Percentiles rank a stretch among this genome's conserved stretches.
phyloP scores from a whole-genome alignment of 2,113 vertebrate genomes.

The Pipa parva region DNA sequence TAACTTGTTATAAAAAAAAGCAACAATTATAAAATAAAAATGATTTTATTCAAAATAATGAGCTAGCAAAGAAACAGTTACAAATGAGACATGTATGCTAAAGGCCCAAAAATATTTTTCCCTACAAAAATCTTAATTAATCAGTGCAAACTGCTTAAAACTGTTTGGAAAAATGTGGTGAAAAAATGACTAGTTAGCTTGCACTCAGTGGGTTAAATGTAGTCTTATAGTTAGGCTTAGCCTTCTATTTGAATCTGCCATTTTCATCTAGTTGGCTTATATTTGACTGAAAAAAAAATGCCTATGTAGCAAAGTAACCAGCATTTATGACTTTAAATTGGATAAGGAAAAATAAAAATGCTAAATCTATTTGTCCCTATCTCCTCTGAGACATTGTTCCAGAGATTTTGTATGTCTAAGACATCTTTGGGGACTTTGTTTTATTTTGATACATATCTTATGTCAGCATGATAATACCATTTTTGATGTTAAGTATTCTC shows the following conservation, averaged over 20 bases:
- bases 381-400: conserved; percentile 33
- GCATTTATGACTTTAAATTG: conserved; percentile 36
- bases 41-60: too few species aligned
- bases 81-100: too few species aligned
- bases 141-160: too few species aligned
- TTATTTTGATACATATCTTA: conserved; percentile 40
- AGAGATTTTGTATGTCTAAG: conserved; percentile 28
- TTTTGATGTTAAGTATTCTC: conserved; percentile 32
- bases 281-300: conserved; percentile 23
- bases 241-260: background rate
- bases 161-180: too few species aligned
- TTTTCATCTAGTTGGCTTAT: conserved; percentile 12
- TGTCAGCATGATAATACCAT: conserved; percentile 40
- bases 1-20: too few species aligned
- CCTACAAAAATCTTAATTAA: too few species aligned
- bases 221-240: too few species aligned
- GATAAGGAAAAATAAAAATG: conserved; percentile 35
- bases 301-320: conserved; percentile 17
- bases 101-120: too few species aligned
- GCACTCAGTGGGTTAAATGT: too few species aligned
- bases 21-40: too few species aligned
- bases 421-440: conserved; percentile 33
- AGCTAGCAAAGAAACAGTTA: too few species aligned
- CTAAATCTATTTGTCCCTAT: conserved; percentile 32
- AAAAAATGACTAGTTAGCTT: too few species aligned